Evolutionary conservation across 2,888 invertebrate genomes (phyloP), one percentile per base, ranked within the genome.

Genomic region (Flexamia atlantica): DNA sequence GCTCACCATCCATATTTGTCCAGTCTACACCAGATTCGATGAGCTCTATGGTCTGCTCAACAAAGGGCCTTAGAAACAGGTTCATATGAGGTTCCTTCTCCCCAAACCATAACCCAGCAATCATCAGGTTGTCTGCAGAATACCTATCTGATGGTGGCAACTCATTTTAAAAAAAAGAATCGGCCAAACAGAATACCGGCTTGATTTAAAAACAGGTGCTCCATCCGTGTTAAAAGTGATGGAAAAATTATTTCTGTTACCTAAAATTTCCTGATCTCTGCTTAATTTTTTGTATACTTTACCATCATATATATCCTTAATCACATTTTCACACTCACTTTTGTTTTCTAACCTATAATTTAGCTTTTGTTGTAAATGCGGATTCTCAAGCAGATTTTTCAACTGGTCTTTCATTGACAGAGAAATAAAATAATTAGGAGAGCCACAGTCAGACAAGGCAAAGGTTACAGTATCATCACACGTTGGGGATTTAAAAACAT

Each of bases 51-150:
- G 36, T 17, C 14, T 68, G 68, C n/a, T 68, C 32, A 1, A 68
- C 68, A 68, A 68, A 32, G 4, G 68, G 68, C 17, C 25, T 30
- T 2, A 68, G 30, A 17, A 68, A 68, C 17, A 68, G 5, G 30
- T 30, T 30, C 68, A 68, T 68, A 9, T 30, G 17, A 5, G 68
- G 68, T 68, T 68, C 36, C 68, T 68, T 68, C 32, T 68, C 68
- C 1, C 68, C 68, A 68, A 68, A 68, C 68, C 68, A 68, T 36
- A 68, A 30, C 14, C 68, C 68, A 30, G 68, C 68, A 32, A 68
- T 32, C 68, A 68, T 68, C 1, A 68, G 4, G 30, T 68, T 28
- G 4, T 68, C 68, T n/a, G 68, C 5, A 10, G 17, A 25, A n/a
- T 30, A 68, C 30, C 68, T 28, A 10, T 68, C 68, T 17, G 68